Evolutionary conservation across 2,888 invertebrate genomes (phyloP).

Genomic region (Phanerotoma sp.): DNA sequence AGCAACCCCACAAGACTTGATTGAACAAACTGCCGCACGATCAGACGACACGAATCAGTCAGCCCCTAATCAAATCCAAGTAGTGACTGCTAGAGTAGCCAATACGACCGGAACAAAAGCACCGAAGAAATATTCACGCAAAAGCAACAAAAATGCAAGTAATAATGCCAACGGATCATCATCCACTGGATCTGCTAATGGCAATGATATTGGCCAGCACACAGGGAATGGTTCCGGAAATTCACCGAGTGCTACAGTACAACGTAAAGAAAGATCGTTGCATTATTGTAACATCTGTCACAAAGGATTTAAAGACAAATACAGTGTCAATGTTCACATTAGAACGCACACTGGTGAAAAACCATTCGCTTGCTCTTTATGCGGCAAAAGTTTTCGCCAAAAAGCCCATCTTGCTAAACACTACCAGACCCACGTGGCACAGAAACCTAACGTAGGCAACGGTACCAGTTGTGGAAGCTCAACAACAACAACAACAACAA

Average conservation of each 20-base stretch:
- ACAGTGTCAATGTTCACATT: conserved; percentile 97
- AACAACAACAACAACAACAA: no score
- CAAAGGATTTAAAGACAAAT: conserved; percentile 93
- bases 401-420: conserved; percentile 92
- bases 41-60: conserved; percentile 55
- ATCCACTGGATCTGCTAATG: conserved; percentile 43
- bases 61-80: conserved; percentile 59
- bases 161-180: conserved; percentile 56
- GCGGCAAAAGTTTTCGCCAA: conserved; percentile 90
- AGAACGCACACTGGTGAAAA: conserved; percentile 98
- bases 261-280: conserved; percentile 81
- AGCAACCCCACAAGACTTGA: conserved; percentile 46
- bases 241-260: conserved; percentile 67
- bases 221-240: conserved; percentile 57
- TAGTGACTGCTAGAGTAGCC: conserved; percentile 62
- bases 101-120: conserved; percentile 67
- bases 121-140: conserved; percentile 71
- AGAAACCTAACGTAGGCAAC: conserved; percentile 70
- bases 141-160: conserved; percentile 59
- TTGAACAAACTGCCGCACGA: conserved; percentile 52
- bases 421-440: conserved; percentile 89
- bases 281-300: conserved; percentile 93
- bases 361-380: conserved; percentile 92
- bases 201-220: conserved; percentile 42
- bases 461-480: conserved; percentile 51